Evolutionary conservation across 2,888 invertebrate species (phyloP).

Genomic region (Myopa tessellatipennis): DNA sequence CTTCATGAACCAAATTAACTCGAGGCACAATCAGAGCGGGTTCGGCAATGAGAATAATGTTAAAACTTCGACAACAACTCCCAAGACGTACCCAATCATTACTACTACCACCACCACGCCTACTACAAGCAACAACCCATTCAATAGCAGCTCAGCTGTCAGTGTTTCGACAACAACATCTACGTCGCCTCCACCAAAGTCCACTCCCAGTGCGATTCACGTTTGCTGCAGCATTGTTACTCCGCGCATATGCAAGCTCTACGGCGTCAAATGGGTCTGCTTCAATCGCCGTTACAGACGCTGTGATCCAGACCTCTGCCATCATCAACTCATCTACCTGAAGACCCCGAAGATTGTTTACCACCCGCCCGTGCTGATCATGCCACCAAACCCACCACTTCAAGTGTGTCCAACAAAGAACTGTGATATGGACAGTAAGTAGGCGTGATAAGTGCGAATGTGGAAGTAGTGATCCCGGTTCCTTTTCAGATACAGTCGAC

Average conservation of each 20-base stretch:
- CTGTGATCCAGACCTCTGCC: conserved; percentile 54
- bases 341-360: conserved; percentile 51
- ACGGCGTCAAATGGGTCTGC: conserved; percentile 55
- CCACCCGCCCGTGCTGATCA: conserved; percentile 51
- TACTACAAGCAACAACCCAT: not conserved
- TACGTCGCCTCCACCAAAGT: not conserved
- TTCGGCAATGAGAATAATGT: conserved; percentile 51
- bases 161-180: not conserved
- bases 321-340: conserved; percentile 51
- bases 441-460: not conserved
- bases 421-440: conserved; percentile 51
- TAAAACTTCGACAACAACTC: conserved; percentile 20
- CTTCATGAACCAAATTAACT: conserved; percentile 50
- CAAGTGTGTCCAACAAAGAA: conserved; percentile 48
- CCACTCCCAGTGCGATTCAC: not conserved
- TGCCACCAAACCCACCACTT: conserved; percentile 59
- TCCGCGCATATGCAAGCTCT: conserved; percentile 56
- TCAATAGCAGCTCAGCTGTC: conserved; percentile 11
- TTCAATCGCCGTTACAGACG: conserved; percentile 48
- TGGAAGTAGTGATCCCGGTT: too few relatives aligned
- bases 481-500: conserved; percentile 50
- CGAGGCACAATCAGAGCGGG: conserved; percentile 39
- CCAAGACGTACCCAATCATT: not conserved
- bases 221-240: conserved; percentile 54
- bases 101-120: not conserved